Evolutionary conservation across 2,888 invertebrate species (phyloP), one percentile per base, ranked within the genome.

Genomic region (Nymphalis urticae): DNA sequence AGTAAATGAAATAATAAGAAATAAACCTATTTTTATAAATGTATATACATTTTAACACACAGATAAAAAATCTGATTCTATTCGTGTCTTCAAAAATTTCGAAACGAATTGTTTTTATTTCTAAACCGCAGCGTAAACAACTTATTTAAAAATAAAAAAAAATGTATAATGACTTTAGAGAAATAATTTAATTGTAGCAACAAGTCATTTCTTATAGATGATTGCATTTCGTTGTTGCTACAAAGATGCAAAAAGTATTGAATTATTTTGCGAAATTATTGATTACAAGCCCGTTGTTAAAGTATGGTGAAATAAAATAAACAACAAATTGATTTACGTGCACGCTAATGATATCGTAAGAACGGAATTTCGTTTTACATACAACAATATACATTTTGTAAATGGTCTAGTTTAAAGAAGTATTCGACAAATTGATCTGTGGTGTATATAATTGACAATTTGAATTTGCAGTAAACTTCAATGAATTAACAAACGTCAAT

Each of bases 221-320:
- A 64, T 70, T 64, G 67, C 62, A 61, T 60, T 27, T 66, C 50
- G 48, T 19, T 53, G 62, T 59, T 69, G 64, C 50, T 56, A 32
- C 70, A 66, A 61, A 71, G 68, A 68, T 68, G 63, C 47, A 71
- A 71, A 71, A 71, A 68, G 27, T 62, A 19, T 36, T 66, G 42
- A 56, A 56, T n/a, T 24, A 64, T 68, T 71, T 71, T 71, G 47
- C 68, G 68, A 71, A 68, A 71, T 66, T 51, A 63, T 62, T 48
- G 61, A 64, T 68, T 68, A 48, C 67, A 58, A 32, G 32, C 54
- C 21, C 64, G 61, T 68, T 64, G 64, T 56, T 65, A 27, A 64
- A 68, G 17, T 48, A 36, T 71, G 62, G 62, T 61, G 70, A 67
- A 70, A 70, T 58, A 64, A 36, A 54, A 42, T 50, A 19, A 54